phyloP scores from a whole-genome alignment of 1,140 invertebrate genomes.

The Drosophila rhopaloa region DNA sequence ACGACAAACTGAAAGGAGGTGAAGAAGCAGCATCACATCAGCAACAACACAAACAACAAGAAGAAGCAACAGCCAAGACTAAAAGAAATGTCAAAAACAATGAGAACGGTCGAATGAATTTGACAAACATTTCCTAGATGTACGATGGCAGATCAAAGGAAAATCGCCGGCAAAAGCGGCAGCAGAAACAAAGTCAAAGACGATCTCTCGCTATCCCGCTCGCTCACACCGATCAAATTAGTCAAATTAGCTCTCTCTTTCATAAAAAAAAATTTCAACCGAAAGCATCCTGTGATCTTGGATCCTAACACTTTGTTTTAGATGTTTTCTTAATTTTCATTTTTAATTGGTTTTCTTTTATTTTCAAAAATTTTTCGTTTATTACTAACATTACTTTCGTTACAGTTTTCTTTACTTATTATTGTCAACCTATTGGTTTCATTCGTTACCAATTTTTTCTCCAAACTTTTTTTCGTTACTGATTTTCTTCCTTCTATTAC shows the following conservation, averaged over 20 bases:
- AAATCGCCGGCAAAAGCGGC: constrained; percentile 31
- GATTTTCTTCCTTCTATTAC: constrained; percentile 6
- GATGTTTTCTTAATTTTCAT: not conserved
- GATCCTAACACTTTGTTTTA: constrained; percentile 6
- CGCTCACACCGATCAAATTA: constrained; percentile 39
- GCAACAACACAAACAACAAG: constrained; percentile 2
- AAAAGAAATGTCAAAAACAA: constrained; percentile 84
- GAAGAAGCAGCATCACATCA: not conserved
- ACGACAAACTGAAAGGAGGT: constrained; percentile 15
- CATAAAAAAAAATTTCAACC: constrained; percentile 12
- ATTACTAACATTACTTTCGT: not conserved
- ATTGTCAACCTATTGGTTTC: too few relatives aligned
- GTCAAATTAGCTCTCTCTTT: constrained; percentile 69
- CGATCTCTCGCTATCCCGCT: constrained; percentile 27
- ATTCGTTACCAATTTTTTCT: not conserved
- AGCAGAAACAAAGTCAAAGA: constrained; percentile 36
- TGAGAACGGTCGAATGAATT: constrained; percentile 83
- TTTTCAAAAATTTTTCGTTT: not conserved
- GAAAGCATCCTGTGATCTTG: constrained; percentile 38
- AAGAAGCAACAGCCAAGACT: constrained; percentile 41
- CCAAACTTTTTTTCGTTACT: constrained; percentile 11
- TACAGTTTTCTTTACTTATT: not conserved
- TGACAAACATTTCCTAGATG: constrained; percentile 84
- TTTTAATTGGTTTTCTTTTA: not conserved
- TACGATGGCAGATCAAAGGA: constrained; percentile 83